phyloP scores from a whole-genome alignment of 2,113 vertebrate genomes.

The Sinocyclocheilus rhinocerous region DNA sequence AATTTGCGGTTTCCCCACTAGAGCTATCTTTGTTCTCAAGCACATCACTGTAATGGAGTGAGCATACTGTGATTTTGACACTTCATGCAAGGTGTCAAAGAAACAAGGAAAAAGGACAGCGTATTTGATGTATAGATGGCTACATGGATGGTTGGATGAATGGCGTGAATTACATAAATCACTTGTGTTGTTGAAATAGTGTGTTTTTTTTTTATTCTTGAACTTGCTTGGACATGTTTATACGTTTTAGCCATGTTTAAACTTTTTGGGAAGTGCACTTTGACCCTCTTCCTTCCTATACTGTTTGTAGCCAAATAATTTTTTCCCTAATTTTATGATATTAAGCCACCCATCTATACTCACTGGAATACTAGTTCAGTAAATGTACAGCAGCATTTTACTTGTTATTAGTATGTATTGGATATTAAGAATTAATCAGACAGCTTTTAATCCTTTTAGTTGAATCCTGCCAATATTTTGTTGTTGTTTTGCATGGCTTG shows the following conservation, averaged over 20 bases:
- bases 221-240: not conserved
- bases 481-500: not conserved
- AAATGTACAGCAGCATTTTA: not conserved
- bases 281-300: not conserved
- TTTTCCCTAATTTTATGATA: not conserved
- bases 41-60: not conserved
- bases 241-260: slow-evolving; percentile 1
- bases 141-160: not conserved
- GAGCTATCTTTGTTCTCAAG: not conserved
- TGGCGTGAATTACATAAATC: not conserved
- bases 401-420: not conserved
- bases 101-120: not conserved
- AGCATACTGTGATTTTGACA: not conserved
- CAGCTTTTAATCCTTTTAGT: not conserved
- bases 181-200: not conserved
- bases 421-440: not conserved
- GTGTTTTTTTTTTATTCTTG: not conserved
- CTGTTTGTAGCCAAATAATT: not conserved
- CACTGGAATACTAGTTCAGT: not conserved
- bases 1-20: not conserved
- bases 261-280: not conserved
- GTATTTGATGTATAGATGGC: not conserved
- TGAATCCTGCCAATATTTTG: not conserved
- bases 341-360: not conserved
- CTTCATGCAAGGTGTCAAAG: not conserved